Evolutionary conservation across 2,888 invertebrate genomes (phyloP), one percentile per base, ranked within the genome.

Genomic region (Spisula solida): DNA sequence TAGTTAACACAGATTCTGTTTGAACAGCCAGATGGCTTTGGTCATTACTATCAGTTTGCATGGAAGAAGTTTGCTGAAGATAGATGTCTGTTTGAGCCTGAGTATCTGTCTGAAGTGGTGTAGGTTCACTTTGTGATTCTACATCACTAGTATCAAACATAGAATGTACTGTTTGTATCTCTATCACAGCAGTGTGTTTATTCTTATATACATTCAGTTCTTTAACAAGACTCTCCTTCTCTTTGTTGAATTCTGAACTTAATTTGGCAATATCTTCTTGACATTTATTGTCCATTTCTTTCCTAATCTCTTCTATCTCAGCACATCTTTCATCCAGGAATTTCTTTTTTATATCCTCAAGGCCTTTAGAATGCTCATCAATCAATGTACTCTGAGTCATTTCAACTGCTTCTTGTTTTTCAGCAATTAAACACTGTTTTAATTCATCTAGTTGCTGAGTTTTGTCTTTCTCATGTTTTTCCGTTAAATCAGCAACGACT

Each of bases 151-250:
- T 48, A 81, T 60, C 80, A 79, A 88, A 88, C 79, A 89, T 10
- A 48, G 89, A 91, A 34, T 82, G 51, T 20, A 81, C 70, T n/a
- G 92, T 91, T 48, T 92, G 92, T 48, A 55, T 82, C 51, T 85
- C 82, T 82, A 41, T 66, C 47, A 31, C 78, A 55, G 29, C 66
- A 25, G 78, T 79, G 60, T 70, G 56, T 83, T 51, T 87, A 60
- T 88, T 78, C 81, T 85, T 91, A 29, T 82, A 87, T 29, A 56
- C 70, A 41, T 89, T 84, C 31, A 93, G 82, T 75, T 90, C 84
- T 41, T 47, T 55, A 47, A 86, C 85, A 56, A 92, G 55, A 25
- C 96, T 97, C 66, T 95, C 94, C 81, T 94, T 93, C 79, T 95
- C 94, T 82, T 94, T 93, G 31, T 89, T 87, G 56, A 89, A 91